Evolutionary conservation across 2,888 invertebrate genomes (phyloP).

Genomic region (Phragmatobia fuliginosa): DNA sequence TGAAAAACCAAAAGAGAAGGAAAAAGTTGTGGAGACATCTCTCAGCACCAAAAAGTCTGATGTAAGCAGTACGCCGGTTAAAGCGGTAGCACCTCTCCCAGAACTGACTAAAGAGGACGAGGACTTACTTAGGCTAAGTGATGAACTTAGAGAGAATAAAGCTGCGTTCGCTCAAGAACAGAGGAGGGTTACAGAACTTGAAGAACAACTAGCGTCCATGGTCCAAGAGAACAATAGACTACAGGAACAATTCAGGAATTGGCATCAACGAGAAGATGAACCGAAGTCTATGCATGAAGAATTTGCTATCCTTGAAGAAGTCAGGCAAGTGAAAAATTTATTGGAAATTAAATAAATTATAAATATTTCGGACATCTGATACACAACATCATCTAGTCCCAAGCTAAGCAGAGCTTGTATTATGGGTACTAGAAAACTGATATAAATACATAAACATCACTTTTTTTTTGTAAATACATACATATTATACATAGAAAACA

Average conservation of each 20-base stretch:
- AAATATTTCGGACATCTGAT: too few relatives aligned
- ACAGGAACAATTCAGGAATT: conserved; percentile 89
- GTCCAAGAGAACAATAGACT: conserved; percentile 90
- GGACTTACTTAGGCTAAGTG: conserved; percentile 87
- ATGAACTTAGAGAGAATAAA: conserved; percentile 90
- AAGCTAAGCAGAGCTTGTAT: too few relatives aligned
- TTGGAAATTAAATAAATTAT: too few relatives aligned
- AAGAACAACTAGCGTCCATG: conserved; percentile 91
- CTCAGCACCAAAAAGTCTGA: conserved; percentile 66
- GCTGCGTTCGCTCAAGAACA: conserved; percentile 90
- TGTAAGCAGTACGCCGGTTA: conserved; percentile 70
- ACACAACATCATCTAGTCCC: too few relatives aligned
- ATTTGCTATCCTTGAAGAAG: conserved; percentile 93
- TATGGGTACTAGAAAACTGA: too few relatives aligned
- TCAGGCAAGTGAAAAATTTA: conserved; percentile 86
- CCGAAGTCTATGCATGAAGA: conserved; percentile 94
- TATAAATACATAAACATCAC: too few relatives aligned
- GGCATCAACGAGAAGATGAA: conserved; percentile 90
- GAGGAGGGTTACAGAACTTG: conserved; percentile 90
- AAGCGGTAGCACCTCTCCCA: conserved; percentile 74
- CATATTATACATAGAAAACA: too few relatives aligned
- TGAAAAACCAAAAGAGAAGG: conserved; percentile 80
- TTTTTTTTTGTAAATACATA: too few relatives aligned
- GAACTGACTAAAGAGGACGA: conserved; percentile 84
- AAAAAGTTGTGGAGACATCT: conserved; percentile 61